Conservation (phyloP, 2,888 invertebrate species). For the Lasioglossum oenotherae region DNA sequence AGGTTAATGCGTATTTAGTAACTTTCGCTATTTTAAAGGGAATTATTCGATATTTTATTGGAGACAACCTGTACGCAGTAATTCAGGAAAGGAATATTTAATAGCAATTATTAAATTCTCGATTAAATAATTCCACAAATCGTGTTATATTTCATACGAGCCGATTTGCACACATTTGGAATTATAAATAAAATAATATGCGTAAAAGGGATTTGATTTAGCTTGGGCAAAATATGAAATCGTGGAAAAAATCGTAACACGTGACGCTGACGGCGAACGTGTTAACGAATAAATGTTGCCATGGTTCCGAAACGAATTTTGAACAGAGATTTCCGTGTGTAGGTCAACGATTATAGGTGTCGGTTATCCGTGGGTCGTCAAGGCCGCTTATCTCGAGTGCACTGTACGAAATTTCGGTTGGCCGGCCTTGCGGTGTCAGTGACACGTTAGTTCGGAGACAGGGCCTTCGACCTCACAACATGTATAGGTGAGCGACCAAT, state of each 20-base stretch:
- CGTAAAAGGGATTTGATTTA: neutral
- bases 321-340: neutral
- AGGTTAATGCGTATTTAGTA: no score
- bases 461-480: conserved; percentile 56
- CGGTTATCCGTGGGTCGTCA: conserved; percentile 33
- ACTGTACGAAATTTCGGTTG: conserved; percentile 65
- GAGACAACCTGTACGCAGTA: no score
- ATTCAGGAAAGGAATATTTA: neutral
- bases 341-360: conserved; percentile 12
- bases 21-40: no score
- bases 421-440: conserved; percentile 68
- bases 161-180: neutral
- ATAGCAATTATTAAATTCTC: neutral
- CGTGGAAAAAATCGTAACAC: neutral
- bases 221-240: neutral
- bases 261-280: neutral
- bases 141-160: neutral
- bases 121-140: neutral
- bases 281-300: neutral
- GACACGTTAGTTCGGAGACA: conserved; percentile 47
- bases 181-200: neutral
- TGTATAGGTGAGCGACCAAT: conserved; percentile 45
- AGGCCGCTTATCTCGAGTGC: conserved; percentile 64
- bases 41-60: no score
- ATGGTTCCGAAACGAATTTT: neutral